Base-by-base conservation (phyloP, 2,797 vertebrate genomes). In the Botia kubotai region DNA sequence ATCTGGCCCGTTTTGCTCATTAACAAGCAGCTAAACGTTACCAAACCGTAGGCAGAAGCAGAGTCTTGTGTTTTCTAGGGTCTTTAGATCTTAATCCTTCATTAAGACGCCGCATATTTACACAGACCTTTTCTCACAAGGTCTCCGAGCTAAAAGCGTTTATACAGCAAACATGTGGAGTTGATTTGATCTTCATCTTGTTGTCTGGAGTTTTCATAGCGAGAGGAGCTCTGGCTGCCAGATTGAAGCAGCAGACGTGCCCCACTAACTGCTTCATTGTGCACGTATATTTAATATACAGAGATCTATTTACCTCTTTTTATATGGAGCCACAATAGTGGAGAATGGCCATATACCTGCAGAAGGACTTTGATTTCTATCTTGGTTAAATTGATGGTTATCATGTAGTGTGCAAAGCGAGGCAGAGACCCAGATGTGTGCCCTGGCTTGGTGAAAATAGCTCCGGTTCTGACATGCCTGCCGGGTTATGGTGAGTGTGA, bases 21-120 rank as follows among this genome's bases (percentile, higher is more conserved):
- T 90, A 94, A 92, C 88, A 91, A 92, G 89, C 90, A 91, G 89
- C 88, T 91, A 90, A 92, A 92, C 90, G 87, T 90, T 74, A 86
- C 80, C 83, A 75, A 62, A 89, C 89, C 88, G 60, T 43, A 87
- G 89, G 91, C 67, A 39, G 72, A 52, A 60, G 63, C 66, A 50
- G 36, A 72, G 57, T 19, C 36, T 58, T 73, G 46, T 21, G 4
- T 53, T 46, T 26, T 36, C 29, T 36, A 16, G 33, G 33, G 33
- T 33, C 33, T 65, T 66, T 66, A 71, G 43, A 60, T 2, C 16
- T 6, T 69, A 79, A 11, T 36, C n/a, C 52, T 10, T 53, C 52
- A 33, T 16, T 6, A 16, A 43, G 13, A n/a, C 14, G 12, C 26
- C 55, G 16, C 12, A 17, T 33, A 55, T 58, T 50, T 63, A 65